Percentiles rank a stretch among this genome's conserved stretches.
Evolutionary conservation across 1,140 invertebrate species (phyloP).

Genomic region (Danaus plexippus): DNA sequence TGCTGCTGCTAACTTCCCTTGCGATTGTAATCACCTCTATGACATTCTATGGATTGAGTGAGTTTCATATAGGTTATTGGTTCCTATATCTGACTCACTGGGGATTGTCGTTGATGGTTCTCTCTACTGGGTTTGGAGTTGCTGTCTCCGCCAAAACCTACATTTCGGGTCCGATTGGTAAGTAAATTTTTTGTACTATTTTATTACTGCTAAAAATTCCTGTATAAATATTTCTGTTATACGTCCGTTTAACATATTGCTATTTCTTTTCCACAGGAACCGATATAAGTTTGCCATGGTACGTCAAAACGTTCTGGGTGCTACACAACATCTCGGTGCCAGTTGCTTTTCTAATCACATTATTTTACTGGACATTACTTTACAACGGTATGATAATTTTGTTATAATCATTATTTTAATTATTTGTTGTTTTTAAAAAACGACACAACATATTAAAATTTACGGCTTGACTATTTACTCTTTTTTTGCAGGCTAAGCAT

Average conservation of each 20-base stretch:
- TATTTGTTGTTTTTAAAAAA: too few species aligned
- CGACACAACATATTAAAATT: too few species aligned
- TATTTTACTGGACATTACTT: slow-evolving; percentile 77
- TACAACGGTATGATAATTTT: slow-evolving; percentile 50
- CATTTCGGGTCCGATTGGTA: slow-evolving; percentile 53
- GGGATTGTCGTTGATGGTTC: slow-evolving; percentile 40
- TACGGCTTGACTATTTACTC: too few species aligned
- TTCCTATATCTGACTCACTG: slow-evolving; percentile 63
- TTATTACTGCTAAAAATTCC: neutral
- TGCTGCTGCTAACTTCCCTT: slow-evolving; percentile 46
- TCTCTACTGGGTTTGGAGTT: slow-evolving; percentile 44
- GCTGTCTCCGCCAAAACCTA: slow-evolving; percentile 46
- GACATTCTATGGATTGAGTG: slow-evolving; percentile 36
- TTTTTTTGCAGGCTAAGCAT: too few species aligned
- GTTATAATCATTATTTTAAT: neutral
- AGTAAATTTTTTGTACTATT: slow-evolving; percentile 22
- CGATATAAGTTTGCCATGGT: slow-evolving; percentile 50
- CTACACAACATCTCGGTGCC: slow-evolving; percentile 73
- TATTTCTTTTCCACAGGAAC: slow-evolving; percentile 34
- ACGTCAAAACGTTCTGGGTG: slow-evolving; percentile 77
- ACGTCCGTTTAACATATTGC: slow-evolving; percentile 9
- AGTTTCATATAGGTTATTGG: slow-evolving; percentile 38
- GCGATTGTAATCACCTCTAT: slow-evolving; percentile 46
- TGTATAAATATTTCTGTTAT: slow-evolving; percentile 4
- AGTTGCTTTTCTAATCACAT: slow-evolving; percentile 75